Conservation (phyloP, 2,113 vertebrate genomes). For the Larimichthys crocea region DNA sequence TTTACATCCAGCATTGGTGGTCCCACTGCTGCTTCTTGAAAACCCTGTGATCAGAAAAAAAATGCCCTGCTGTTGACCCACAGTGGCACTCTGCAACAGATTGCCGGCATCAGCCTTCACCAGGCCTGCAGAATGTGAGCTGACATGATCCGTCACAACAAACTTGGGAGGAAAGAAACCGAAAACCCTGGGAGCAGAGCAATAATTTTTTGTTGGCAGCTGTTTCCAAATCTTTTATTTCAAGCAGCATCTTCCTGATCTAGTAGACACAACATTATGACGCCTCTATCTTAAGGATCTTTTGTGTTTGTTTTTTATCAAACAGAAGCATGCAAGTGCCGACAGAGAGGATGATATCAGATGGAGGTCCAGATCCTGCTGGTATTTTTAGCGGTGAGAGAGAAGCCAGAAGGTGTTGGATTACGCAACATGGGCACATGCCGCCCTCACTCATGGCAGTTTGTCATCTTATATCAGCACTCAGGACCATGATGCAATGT, state of each 20-base stretch:
- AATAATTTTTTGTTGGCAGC: neutral
- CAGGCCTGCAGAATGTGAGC: neutral
- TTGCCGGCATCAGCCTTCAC: neutral
- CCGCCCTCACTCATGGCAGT: constrained; percentile 37
- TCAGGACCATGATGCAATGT: constrained; percentile 30
- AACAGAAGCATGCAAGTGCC: constrained; percentile 8
- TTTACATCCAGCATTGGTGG: neutral
- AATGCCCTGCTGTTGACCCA: neutral
- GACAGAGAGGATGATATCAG: constrained; percentile 33
- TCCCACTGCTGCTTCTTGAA: neutral
- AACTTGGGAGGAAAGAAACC: neutral
- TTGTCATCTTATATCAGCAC: constrained; percentile 42
- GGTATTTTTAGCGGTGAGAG: constrained; percentile 66
- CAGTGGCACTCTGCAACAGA: neutral
- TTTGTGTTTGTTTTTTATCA: neutral
- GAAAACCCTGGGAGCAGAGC: neutral
- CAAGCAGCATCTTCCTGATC: neutral
- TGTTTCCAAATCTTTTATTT: neutral
- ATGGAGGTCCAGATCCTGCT: constrained; percentile 59
- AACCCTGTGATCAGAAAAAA: neutral
- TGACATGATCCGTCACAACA: neutral
- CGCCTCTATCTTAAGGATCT: neutral
- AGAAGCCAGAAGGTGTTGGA: constrained; percentile 65
- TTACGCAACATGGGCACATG: constrained; percentile 61
- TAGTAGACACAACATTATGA: neutral